These are phyloP conservation scores for Oriolus oriolus DNA, from an alignment of 2,113 vertebrate genomes.

Conservation along the genomic window DNA sequence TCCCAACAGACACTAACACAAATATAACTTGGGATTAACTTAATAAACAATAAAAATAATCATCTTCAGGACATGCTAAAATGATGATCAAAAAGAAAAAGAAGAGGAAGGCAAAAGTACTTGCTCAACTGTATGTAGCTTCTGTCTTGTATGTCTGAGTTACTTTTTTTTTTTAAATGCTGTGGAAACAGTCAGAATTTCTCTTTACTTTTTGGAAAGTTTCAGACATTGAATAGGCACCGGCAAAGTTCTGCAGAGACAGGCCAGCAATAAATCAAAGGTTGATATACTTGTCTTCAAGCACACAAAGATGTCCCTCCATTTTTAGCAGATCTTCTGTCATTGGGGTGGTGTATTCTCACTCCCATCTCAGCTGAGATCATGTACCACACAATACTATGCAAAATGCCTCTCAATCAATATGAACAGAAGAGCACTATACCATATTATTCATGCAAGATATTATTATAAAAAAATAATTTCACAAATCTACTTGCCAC, in stretches of 20 bases:
- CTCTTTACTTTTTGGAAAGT: neutral
- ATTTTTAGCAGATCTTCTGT: neutral
- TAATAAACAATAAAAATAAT: neutral
- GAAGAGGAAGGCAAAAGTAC: neutral
- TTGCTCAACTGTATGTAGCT: neutral
- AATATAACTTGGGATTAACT: neutral
- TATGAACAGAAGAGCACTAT: neutral
- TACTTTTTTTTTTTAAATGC: neutral
- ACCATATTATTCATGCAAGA: neutral
- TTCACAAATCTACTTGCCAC: neutral
- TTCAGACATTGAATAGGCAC: neutral
- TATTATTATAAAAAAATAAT: conserved; percentile 12
- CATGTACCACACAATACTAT: neutral
- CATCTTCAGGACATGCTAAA: neutral
- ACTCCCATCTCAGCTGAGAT: neutral
- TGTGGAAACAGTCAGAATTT: neutral
- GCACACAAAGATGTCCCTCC: neutral
- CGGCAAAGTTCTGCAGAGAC: neutral
- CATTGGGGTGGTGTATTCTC: neutral
- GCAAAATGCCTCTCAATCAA: neutral
- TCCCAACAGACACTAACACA: neutral
- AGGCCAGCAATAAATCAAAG: neutral
- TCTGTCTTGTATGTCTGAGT: neutral
- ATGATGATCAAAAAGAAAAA: neutral
- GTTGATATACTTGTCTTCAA: neutral